phyloP scores from a whole-genome alignment of 2,797 vertebrate species.

The Macrochelys suwanniensis region DNA sequence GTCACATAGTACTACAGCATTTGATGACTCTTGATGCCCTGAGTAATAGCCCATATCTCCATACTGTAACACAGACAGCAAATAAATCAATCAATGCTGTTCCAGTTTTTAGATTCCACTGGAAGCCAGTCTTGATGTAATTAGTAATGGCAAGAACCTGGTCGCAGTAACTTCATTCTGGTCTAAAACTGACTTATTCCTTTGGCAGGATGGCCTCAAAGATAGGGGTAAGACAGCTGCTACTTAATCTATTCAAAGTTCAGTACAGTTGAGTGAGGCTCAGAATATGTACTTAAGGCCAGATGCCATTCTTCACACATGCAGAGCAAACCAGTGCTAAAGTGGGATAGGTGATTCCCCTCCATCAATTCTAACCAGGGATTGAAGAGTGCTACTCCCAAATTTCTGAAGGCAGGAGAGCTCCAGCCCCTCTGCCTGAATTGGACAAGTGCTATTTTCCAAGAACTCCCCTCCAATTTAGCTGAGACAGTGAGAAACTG shows the following conservation, averaged over 20 bases:
- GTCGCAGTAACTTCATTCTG: too few species aligned
- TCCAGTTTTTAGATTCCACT: too few species aligned
- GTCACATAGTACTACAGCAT: too few species aligned
- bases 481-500: not conserved
- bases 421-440: not conserved
- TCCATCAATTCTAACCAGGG: not conserved
- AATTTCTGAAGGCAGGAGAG: not conserved
- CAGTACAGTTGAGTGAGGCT: not conserved
- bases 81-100: too few species aligned
- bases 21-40: too few species aligned
- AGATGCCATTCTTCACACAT: too few species aligned
- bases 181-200: too few species aligned
- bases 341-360: not conserved
- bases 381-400: not conserved
- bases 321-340: not conserved
- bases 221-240: not conserved
- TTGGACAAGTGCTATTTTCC: not conserved
- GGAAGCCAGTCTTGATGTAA: too few species aligned
- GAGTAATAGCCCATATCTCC: too few species aligned
- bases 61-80: too few species aligned
- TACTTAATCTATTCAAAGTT: not conserved
- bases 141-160: too few species aligned
- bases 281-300: not conserved
- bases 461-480: accelerated
- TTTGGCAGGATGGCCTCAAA: too few species aligned